A percentile compares a stretch with the other conserved stretches of the same genome.
phyloP scores from a whole-genome alignment of 1,140 invertebrate species.

The Pollicipes pollicipes region DNA sequence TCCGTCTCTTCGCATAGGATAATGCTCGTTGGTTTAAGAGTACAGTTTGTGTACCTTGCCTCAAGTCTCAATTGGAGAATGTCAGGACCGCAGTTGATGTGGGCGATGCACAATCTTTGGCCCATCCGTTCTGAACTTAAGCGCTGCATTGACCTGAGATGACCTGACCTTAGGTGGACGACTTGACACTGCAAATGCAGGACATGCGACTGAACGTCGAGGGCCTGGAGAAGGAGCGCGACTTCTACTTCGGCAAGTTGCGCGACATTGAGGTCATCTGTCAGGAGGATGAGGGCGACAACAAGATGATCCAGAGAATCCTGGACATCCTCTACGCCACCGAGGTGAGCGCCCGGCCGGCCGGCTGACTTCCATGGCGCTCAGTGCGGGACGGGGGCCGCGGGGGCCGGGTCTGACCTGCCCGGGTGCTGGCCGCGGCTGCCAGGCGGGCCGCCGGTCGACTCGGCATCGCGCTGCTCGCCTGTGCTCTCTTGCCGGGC shows the following conservation, averaged over 20 bases:
- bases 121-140: too few relatives aligned
- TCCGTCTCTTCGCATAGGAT: too few relatives aligned
- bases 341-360: conserved; percentile 65
- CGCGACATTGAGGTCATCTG: conserved; percentile 95
- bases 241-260: conserved; percentile 98
- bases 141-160: background rate
- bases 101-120: too few relatives aligned
- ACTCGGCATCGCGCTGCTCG: too few relatives aligned
- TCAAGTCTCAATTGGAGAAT: too few relatives aligned
- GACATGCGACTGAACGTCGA: conserved; percentile 4
- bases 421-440: too few relatives aligned
- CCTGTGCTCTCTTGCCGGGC: too few relatives aligned
- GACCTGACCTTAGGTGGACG: background rate
- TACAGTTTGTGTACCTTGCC: too few relatives aligned
- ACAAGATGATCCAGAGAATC: conserved; percentile 67
- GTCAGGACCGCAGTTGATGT: too few relatives aligned
- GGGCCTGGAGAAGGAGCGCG: conserved; percentile 89
- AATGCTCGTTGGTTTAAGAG: too few relatives aligned
- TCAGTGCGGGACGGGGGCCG: background rate
- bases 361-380: background rate
- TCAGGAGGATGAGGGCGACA: conserved; percentile 58
- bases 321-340: conserved; percentile 95
- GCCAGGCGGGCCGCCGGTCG: too few relatives aligned
- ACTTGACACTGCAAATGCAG: conserved; percentile 23
- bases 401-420: too few relatives aligned